A percentile compares a stretch with the other conserved stretches of the same genome.
Conservation (phyloP, 2,113 vertebrate species). For the Chloropsis cyanopogon region DNA sequence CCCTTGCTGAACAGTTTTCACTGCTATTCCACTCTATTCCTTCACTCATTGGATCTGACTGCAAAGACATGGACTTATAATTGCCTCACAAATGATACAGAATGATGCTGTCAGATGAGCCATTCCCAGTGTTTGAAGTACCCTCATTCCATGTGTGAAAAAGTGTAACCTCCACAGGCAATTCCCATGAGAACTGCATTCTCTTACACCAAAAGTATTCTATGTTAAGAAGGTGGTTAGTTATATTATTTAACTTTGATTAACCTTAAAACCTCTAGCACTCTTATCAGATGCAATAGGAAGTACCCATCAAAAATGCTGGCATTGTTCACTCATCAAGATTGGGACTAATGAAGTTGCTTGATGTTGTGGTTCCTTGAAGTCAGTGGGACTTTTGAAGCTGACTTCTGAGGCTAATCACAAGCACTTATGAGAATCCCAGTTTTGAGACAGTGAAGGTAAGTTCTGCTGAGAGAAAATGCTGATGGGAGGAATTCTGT, state of each 20-base stretch:
- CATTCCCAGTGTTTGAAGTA: neutral
- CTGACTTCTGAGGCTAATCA: neutral
- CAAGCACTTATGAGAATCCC: neutral
- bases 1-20: neutral
- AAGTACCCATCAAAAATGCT: neutral
- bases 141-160: neutral
- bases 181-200: neutral
- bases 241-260: neutral
- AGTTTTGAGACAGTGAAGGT: neutral
- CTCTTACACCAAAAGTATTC: neutral
- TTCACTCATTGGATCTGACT: neutral
- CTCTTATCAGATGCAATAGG: neutral
- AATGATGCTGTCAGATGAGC: neutral
- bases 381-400: neutral
- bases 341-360: neutral
- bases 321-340: neutral
- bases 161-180: neutral
- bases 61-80: neutral
- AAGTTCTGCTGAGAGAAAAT: neutral
- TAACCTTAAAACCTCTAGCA: neutral
- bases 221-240: neutral
- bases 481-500: neutral
- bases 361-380: neutral
- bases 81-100: neutral
- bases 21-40: neutral